Percentiles rank a stretch among this genome's conserved stretches.
These are phyloP conservation scores for Papilio machaon DNA, from an alignment of 1,140 invertebrate species.

Conservation along the genomic window DNA sequence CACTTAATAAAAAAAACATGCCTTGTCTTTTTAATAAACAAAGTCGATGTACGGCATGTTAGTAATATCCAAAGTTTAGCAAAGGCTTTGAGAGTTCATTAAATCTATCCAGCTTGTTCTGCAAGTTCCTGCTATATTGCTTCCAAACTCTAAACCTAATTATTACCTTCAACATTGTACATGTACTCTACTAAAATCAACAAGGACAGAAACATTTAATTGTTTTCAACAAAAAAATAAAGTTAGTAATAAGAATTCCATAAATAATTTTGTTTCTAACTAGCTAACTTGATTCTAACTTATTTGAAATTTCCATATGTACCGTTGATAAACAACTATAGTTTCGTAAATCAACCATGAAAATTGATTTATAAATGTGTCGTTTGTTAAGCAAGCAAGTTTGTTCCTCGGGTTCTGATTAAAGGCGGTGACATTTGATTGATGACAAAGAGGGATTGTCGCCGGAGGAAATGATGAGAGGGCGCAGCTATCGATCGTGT, in stretches of 20 bases:
- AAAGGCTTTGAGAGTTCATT: conserved; percentile 17
- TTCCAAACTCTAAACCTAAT: not conserved
- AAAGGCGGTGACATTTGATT: conserved; percentile 17
- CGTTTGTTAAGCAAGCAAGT: conserved; percentile 3
- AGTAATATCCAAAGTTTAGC: not conserved
- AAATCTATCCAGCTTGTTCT: not conserved
- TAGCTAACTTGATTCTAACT: not conserved
- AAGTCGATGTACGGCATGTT: not conserved
- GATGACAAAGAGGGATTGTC: conserved; percentile 13
- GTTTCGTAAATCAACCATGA: not conserved
- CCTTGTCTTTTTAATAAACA: not conserved
- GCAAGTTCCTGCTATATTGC: not conserved
- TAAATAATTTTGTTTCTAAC: too few species aligned
- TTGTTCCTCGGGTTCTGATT: conserved; percentile 2
- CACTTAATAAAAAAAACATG: not conserved
- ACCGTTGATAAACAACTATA: not conserved
- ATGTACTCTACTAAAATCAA: not conserved
- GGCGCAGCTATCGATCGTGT: not conserved
- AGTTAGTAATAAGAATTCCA: too few species aligned
- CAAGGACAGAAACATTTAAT: not conserved
- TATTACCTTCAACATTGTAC: not conserved
- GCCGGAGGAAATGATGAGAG: not conserved
- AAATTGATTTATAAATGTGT: conserved; percentile 3
- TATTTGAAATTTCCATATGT: not conserved
- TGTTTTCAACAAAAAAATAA: too few species aligned